Base-by-base conservation (phyloP, 2,113 vertebrate species). In the Bostrychus sinensis region DNA sequence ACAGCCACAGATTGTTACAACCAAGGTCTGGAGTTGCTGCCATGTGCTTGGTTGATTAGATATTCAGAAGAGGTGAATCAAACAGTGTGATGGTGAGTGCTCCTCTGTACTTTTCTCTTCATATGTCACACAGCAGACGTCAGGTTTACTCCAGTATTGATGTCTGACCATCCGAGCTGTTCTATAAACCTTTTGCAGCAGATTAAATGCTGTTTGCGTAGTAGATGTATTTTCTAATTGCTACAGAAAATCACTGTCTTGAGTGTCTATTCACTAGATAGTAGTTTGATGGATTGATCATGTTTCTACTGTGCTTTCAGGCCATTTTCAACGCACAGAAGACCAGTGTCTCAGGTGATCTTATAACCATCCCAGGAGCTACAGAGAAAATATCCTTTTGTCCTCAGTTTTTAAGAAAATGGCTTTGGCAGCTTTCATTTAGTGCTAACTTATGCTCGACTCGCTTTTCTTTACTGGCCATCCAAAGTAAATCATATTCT, bases 341-440 rank as follows among this genome's bases (percentile, higher is more conserved):
- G 84, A 93, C 88, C 0, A 92, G 90, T 28, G 73, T 93, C 58
- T 90, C 93, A 0, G 93, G 93, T 46, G 93, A 94, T 80, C 59
- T 83, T 1, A 77, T 94, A n/a, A 43, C 82, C 38, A 80, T 93
- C 67, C 91, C 92, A 37, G 93, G 91, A 80, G 86, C 93, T n/a
- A 91, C 85, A 17, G 92, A 93, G 65, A 94, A 91, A 66, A 93
- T 94, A 94, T 94, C 93, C 92, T 94, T n/a, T 93, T 81, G 25
- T 16, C 48, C 48, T 48, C 37, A 14, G n/a, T n/a, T n/a, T n/a
- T n/a, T n/a, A n/a, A 19, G 7, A 20, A 20, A 45, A 22, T 34
- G 32, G 5, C 32, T 34, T n/a, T 7, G 2, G 32, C 32, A 34
- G 37, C 12, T 39, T 5, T 51, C 23, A 7, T n/a, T 20, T 7